Percentiles rank a stretch among this genome's conserved stretches.
Evolutionary conservation across 1,140 invertebrate genomes (phyloP).

Genomic region (Heterodera carotae): DNA sequence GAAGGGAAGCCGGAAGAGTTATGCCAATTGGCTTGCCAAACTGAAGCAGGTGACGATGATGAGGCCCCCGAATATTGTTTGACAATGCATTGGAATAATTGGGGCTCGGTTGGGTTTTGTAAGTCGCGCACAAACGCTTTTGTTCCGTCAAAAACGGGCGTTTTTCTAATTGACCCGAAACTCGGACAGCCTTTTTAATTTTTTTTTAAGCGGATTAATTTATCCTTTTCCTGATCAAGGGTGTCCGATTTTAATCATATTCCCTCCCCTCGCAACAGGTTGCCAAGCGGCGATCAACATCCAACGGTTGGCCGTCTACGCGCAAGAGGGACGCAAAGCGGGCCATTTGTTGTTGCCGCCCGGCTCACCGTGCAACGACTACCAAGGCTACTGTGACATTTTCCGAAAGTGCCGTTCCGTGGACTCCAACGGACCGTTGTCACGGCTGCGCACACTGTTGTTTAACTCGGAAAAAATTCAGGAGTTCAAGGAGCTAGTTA

Average conservation of each 20-base stretch:
- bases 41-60: slow-evolving; percentile 71
- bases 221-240: no score
- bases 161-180: neutral
- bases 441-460: slow-evolving; percentile 90
- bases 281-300: slow-evolving; percentile 78
- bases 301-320: slow-evolving; percentile 77
- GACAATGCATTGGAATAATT: no score
- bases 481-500: slow-evolving; percentile 57
- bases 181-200: no score
- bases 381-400: slow-evolving; percentile 93
- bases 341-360: slow-evolving; percentile 78
- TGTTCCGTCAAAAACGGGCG: neutral
- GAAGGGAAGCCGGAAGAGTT: slow-evolving; percentile 85
- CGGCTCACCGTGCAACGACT: slow-evolving; percentile 95
- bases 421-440: slow-evolving; percentile 94
- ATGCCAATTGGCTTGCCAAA: slow-evolving; percentile 93
- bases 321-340: slow-evolving; percentile 9
- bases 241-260: slow-evolving; percentile 16
- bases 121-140: no score
- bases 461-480: slow-evolving; percentile 85
- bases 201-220: no score
- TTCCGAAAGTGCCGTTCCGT: slow-evolving; percentile 95
- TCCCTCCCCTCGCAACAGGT: slow-evolving; percentile 70
- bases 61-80: no score
- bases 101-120: no score